These are phyloP conservation scores for Tetrao urogallus DNA, from an alignment of 2,113 vertebrate species.

Conservation along the genomic window DNA sequence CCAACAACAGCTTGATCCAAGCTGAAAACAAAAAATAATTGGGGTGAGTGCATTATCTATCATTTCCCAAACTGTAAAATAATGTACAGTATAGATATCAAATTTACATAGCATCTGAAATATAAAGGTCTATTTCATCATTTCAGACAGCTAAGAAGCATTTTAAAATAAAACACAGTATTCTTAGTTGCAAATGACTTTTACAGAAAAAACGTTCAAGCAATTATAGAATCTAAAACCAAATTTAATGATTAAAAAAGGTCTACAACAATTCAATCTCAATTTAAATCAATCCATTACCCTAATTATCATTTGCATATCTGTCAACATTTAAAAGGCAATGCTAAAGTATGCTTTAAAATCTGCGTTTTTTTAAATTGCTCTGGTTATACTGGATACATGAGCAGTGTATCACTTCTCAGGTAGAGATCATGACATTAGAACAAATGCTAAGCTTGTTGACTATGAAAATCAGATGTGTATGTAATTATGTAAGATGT, in stretches of 20 bases:
- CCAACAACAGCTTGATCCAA: background rate
- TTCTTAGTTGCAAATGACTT: background rate
- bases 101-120: background rate
- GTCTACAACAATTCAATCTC: background rate
- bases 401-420: background rate
- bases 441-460: background rate
- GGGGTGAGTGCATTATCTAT: background rate
- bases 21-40: background rate
- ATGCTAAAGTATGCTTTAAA: background rate
- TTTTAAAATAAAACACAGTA: background rate
- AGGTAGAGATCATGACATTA: background rate
- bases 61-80: background rate
- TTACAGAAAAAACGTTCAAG: background rate
- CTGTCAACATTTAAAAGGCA: background rate
- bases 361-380: background rate
- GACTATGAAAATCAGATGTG: background rate
- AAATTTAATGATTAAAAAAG: background rate
- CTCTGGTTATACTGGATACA: background rate
- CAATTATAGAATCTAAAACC: background rate
- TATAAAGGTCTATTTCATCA: background rate
- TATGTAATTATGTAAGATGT: background rate
- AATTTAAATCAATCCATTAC: background rate
- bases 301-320: background rate
- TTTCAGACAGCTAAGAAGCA: background rate
- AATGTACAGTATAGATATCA: background rate